phyloP scores from a whole-genome alignment of 2,113 vertebrate genomes.

The Talpa occidentalis region DNA sequence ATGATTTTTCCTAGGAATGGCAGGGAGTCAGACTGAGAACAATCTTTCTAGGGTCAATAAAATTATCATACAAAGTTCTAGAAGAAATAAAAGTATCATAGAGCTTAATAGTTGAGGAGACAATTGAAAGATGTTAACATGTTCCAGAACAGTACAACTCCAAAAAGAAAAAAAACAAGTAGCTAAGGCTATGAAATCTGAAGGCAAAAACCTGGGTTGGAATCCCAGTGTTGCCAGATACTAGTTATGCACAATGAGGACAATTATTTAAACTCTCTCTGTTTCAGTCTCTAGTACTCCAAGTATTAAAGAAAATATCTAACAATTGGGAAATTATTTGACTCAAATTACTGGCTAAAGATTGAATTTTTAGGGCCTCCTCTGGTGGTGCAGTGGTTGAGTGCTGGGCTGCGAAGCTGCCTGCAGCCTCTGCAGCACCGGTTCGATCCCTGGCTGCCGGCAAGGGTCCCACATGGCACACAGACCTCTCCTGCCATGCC shows the following conservation, averaged over 20 bases:
- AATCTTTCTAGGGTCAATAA: background rate
- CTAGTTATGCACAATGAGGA: background rate
- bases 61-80: background rate
- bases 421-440: no score
- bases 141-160: background rate
- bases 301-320: slow-evolving; percentile 1
- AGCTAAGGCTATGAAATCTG: background rate
- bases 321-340: background rate
- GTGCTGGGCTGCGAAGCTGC: no score
- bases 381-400: no score
- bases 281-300: background rate
- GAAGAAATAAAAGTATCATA: background rate
- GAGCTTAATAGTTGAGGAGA: background rate
- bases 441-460: no score
- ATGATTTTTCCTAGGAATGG: background rate
- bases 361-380: no score
- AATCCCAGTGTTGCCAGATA: background rate
- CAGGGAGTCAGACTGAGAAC: background rate
- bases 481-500: no score
- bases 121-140: background rate
- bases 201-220: background rate
- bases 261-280: background rate
- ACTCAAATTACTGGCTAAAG: background rate
- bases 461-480: no score
- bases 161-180: background rate